Conservation (phyloP, 2,797 vertebrate genomes). For the Xerus rutilus region DNA sequence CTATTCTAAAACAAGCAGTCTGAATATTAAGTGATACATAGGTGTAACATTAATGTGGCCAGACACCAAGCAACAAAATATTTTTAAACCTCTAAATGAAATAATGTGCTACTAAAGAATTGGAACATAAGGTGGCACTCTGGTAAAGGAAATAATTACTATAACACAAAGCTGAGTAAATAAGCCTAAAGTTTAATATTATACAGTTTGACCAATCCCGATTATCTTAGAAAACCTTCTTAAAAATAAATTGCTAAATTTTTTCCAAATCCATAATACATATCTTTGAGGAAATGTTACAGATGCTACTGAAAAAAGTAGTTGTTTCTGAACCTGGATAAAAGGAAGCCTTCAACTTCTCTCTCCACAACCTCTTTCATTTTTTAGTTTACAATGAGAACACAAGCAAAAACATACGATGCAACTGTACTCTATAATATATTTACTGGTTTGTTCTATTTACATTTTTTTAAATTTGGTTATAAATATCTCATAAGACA, state of each 20-base stretch:
- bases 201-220: background rate
- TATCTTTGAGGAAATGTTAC: conserved; percentile 24
- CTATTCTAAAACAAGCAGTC: background rate
- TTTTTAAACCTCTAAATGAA: conserved; percentile 2
- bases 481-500: background rate
- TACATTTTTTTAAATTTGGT: background rate
- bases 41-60: background rate
- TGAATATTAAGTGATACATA: background rate
- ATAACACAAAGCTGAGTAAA: background rate
- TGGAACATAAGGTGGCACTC: conserved; percentile 57
- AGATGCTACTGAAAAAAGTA: conserved; percentile 14
- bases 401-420: conserved; percentile 38
- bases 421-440: conserved; percentile 36
- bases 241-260: conserved; percentile 22
- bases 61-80: conserved; percentile 26
- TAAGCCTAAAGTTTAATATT: background rate
- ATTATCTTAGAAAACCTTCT: background rate
- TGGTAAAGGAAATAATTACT: conserved; percentile 49
- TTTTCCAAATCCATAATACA: background rate
- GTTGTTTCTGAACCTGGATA: conserved; percentile 17
- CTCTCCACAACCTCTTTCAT: conserved; percentile 59
- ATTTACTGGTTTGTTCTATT: conserved; percentile 58
- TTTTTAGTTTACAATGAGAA: conserved; percentile 16
- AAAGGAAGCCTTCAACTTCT: conserved; percentile 2
- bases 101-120: conserved; percentile 32